A percentile compares a stretch with the other conserved stretches of the same genome.
These are phyloP conservation scores for Holacanthella duospinosa DNA, from an alignment of 2,888 invertebrate species.

Conservation along the genomic window DNA sequence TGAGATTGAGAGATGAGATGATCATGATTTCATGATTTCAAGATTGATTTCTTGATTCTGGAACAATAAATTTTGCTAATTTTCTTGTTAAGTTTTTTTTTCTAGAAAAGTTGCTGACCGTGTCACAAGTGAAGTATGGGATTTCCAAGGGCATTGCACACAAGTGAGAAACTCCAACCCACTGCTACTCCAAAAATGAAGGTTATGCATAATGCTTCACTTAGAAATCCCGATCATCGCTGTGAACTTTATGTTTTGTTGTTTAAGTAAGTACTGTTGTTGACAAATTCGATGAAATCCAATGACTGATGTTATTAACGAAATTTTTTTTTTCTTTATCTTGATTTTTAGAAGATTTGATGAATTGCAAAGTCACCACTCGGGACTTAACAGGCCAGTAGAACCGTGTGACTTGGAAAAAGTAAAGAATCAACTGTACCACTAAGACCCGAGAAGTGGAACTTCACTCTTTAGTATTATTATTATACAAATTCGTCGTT, in stretches of 20 bases:
- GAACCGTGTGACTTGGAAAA: no score
- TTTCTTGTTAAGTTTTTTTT: no score
- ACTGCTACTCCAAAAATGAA: no score
- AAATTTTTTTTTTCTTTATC: background rate
- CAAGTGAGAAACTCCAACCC: background rate
- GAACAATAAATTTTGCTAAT: no score
- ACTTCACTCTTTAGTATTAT: background rate
- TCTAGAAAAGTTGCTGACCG: no score
- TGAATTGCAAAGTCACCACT: slow-evolving; percentile 23
- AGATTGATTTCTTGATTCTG: no score
- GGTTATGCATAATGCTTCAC: slow-evolving; percentile 13
- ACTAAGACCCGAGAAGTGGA: slow-evolving; percentile 28
- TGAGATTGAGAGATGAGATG: no score
- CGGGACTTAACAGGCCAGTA: slow-evolving; percentile 38
- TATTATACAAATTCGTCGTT: background rate
- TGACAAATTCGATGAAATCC: no score
- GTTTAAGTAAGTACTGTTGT: no score
- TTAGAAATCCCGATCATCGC: slow-evolving; percentile 12
- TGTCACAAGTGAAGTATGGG: slow-evolving; percentile 15
- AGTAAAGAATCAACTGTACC: slow-evolving; percentile 28
- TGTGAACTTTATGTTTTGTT: no score
- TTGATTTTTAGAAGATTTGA: background rate
- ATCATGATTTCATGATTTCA: no score
- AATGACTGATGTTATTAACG: no score
- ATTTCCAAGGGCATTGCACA: slow-evolving; percentile 18